These are phyloP conservation scores for Melanotaenia trifasciata DNA, from an alignment of 2,797 vertebrate genomes.

Conservation along the genomic window DNA sequence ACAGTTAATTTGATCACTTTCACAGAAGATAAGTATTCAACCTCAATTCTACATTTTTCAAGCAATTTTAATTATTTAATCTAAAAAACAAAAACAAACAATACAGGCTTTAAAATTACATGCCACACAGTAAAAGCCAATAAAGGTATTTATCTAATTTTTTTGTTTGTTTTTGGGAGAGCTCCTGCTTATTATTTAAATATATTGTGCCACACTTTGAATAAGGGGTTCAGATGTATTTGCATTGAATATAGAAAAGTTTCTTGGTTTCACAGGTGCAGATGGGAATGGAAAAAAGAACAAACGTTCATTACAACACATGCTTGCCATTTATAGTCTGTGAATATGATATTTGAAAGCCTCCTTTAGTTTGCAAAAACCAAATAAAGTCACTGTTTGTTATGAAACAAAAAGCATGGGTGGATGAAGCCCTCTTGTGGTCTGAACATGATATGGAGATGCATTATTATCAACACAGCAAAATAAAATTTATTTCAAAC, in stretches of 20 bases:
- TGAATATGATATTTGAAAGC: background rate
- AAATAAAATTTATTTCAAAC: background rate
- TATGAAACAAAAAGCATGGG: constrained; percentile 26
- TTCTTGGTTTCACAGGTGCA: background rate
- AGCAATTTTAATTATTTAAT: too few relatives aligned
- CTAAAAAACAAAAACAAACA: too few relatives aligned
- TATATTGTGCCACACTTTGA: background rate
- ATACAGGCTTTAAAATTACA: background rate
- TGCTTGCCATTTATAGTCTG: background rate
- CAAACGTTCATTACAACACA: background rate
- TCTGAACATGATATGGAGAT: constrained; percentile 15
- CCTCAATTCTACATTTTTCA: too few relatives aligned
- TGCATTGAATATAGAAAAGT: background rate
- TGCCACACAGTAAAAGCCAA: background rate
- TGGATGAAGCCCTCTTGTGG: constrained; percentile 74
- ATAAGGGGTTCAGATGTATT: background rate
- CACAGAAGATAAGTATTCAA: background rate
- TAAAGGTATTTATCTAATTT: background rate
- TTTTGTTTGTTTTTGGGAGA: background rate
- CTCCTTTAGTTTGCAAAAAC: background rate
- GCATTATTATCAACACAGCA: background rate
- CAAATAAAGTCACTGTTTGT: constrained; percentile 6
- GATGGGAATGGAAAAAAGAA: background rate
- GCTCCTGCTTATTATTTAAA: background rate
- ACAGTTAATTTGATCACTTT: background rate